These are phyloP conservation scores for Macropodus opercularis DNA, from an alignment of 2,797 vertebrate species.

Conservation along the genomic window DNA sequence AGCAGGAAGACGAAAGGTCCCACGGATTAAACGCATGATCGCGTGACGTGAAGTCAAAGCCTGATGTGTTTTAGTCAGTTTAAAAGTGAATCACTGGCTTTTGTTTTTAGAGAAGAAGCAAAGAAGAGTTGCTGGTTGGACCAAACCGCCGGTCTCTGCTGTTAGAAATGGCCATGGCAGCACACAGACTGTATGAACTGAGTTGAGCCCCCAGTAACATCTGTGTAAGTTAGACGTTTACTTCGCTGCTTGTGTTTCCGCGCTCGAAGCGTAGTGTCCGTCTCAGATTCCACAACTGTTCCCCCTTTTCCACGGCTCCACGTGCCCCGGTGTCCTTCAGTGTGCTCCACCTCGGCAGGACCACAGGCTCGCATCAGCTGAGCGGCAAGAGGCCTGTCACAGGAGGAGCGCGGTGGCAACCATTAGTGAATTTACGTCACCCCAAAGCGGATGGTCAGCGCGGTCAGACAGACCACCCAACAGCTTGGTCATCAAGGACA, in stretches of 20 bases:
- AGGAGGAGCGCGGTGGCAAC: constrained; percentile 59
- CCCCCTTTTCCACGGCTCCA: too few species aligned
- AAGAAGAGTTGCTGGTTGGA: constrained; percentile 18
- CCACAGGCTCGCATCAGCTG: too few species aligned
- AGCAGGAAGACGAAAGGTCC: background rate
- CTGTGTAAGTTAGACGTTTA: too few species aligned
- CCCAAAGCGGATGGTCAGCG: constrained; percentile 63
- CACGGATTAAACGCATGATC: constrained; percentile 3
- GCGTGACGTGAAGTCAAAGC: constrained; percentile 22
- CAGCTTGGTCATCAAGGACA: constrained; percentile 76
- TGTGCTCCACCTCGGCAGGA: constrained; percentile 34
- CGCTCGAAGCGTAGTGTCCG: too few species aligned
- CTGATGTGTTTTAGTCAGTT: constrained; percentile 10
- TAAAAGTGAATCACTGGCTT: too few species aligned
- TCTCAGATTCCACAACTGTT: too few species aligned
- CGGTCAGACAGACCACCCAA: constrained; percentile 76
- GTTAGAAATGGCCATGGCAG: too few species aligned
- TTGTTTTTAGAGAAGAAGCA: background rate
- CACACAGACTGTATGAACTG: too few species aligned
- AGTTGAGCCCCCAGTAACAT: too few species aligned
- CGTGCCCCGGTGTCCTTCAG: background rate
- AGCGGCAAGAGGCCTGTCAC: constrained; percentile 60
- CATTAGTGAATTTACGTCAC: constrained; percentile 78
- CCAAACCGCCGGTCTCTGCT: constrained; percentile 21
- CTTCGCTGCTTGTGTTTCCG: too few species aligned